These are phyloP conservation scores for Macaria notata DNA, from an alignment of 2,888 invertebrate species.

Conservation along the genomic window DNA sequence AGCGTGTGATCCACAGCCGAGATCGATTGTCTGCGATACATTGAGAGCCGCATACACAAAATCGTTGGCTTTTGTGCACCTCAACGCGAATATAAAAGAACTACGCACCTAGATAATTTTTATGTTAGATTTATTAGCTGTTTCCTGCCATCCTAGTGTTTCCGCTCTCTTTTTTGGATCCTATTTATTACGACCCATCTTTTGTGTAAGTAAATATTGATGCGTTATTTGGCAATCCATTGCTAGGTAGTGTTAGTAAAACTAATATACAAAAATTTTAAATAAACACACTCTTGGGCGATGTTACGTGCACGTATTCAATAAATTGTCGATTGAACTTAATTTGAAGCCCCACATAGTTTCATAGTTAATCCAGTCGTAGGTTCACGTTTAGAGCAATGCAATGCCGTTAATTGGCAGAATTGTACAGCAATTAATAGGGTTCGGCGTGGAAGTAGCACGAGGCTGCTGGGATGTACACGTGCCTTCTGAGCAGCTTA, in stretches of 20 bases:
- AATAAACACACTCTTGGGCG: too few relatives aligned
- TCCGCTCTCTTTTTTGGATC: slow-evolving; percentile 51
- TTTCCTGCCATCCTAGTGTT: slow-evolving; percentile 61
- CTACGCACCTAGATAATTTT: slow-evolving; percentile 65
- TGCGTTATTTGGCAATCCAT: slow-evolving; percentile 18
- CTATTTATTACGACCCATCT: slow-evolving; percentile 39
- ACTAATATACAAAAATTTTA: too few relatives aligned
- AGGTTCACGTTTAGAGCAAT: slow-evolving; percentile 9
- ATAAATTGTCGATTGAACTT: too few relatives aligned
- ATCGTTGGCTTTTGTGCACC: slow-evolving; percentile 63
- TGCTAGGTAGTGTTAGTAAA: slow-evolving; percentile 1
- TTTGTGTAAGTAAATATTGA: slow-evolving; percentile 28
- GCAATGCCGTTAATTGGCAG: slow-evolving; percentile 33
- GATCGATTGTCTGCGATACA: slow-evolving; percentile 73
- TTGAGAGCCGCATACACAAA: slow-evolving; percentile 67
- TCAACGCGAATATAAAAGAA: slow-evolving; percentile 64
- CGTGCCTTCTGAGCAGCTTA: slow-evolving; percentile 43
- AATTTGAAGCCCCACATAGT: too few relatives aligned
- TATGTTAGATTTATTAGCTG: slow-evolving; percentile 60
- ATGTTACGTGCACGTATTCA: too few relatives aligned
- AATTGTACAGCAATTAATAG: slow-evolving; percentile 32
- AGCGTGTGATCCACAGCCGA: slow-evolving; percentile 71
- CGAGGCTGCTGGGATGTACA: slow-evolving; percentile 41
- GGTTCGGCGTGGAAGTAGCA: slow-evolving; percentile 30
- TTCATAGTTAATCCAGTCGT: too few relatives aligned